A percentile compares a stretch with the other conserved stretches of the same genome.
Evolutionary conservation across 2,797 vertebrate genomes (phyloP).

Genomic region (Choloepus didactylus): DNA sequence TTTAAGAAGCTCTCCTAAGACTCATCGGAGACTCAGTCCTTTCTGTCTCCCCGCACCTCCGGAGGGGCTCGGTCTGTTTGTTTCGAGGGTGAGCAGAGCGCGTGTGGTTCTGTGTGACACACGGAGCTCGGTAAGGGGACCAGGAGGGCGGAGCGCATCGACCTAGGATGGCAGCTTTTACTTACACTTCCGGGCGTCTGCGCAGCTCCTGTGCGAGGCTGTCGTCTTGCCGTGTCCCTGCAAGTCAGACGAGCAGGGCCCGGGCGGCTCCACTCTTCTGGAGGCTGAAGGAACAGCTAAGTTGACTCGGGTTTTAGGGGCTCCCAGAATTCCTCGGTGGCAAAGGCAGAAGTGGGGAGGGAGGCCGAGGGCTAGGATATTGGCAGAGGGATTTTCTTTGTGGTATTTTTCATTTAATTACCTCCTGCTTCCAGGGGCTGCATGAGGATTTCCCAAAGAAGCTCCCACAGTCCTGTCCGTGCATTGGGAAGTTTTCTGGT

Average conservation of each 20-base stretch:
- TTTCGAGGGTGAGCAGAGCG: background rate
- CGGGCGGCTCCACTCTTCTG: too few species aligned
- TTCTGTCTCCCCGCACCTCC: slow-evolving; percentile 56
- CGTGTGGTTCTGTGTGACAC: rapidly evolving
- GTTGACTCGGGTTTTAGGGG: background rate
- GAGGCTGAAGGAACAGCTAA: background rate
- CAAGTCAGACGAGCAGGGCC: background rate
- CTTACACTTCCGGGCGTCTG: too few species aligned
- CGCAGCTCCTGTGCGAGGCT: background rate
- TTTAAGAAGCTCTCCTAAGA: slow-evolving; percentile 67
- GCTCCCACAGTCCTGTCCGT: background rate
- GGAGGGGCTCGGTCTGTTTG: background rate
- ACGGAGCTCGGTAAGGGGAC: rapidly evolving
- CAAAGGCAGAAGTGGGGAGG: too few species aligned
- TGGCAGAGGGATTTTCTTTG: background rate
- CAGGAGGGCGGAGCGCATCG: background rate
- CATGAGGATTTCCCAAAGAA: background rate
- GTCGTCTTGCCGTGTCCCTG: background rate
- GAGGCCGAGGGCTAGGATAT: background rate
- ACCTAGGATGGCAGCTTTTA: too few species aligned
- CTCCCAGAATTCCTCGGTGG: too few species aligned
- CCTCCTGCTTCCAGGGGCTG: background rate
- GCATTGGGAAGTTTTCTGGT: background rate
- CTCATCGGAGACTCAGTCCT: background rate
- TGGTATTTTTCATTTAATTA: rapidly evolving